Evolutionary conservation across 2,797 vertebrate species (phyloP), one percentile per base, ranked within the genome.

Genomic region (Xyrichtys novacula): DNA sequence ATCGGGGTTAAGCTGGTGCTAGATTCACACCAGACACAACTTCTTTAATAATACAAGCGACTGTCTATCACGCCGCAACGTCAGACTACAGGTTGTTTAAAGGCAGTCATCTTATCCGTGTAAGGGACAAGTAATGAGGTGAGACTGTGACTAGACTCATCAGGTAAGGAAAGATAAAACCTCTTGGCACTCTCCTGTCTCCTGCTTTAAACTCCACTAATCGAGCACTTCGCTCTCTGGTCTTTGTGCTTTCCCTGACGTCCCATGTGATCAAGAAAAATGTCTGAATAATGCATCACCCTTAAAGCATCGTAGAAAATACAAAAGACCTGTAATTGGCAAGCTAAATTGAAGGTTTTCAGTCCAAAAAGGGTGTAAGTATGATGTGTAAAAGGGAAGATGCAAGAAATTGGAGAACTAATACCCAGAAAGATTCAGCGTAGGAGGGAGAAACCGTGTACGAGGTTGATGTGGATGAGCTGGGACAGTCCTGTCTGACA

Each of bases 401-500:
- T 43, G 11, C 22, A 12, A 57, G 16, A 38, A 49, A 65, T 52
- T 3, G 31, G 9, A 38, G 34, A 46, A 10, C 40, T 1, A 38
- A 28, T 10, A 49, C 12, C 6, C 32, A 34, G n/a, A 47, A 14
- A 36, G 31, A 71, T 53, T 71, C n/a, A 58, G 47, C 19, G 42
- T 32, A 48, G 36, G 44, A 70, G 38, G 72, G 55, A 71, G 19
- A 58, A 52, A 73, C 31, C 2, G 22, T 72, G 62, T n/a, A 8
- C 10, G 36, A 26, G 25, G 60, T 59, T 88, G 87, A 87, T 34
- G 55, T 49, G 78, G 59, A 87, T 83, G 69, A 78, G 61, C 25
- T 19, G 20, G 79, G 85, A 87, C 75, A 87, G 75, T 87, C 70
- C 74, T 55, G 55, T 80, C 80, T 76, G 64, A 86, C 77, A 75